Evolutionary conservation across 2,797 vertebrate genomes (phyloP), one percentile per base, ranked within the genome.

Genomic region (Ibycter americanus): DNA sequence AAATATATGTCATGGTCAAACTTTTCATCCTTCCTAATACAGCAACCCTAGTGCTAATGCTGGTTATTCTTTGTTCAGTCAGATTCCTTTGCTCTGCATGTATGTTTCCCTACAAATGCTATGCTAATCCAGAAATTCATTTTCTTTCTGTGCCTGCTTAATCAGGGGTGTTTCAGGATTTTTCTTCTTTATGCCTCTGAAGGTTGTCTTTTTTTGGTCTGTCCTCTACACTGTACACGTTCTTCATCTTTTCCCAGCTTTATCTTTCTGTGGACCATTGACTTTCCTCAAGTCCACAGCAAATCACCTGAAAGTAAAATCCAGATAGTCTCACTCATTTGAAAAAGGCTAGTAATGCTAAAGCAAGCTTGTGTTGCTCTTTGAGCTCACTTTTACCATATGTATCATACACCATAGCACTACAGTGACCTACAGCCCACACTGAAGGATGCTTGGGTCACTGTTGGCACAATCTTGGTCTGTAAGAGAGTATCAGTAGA

Each of bases 201-300:
- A 46, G 5, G 11, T 72, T 93, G 70, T 9, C 10, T 31, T 70
- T 62, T 62, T 71, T 42, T 25, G 3, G 18, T 44, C 34, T 83
- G 34, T 46, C 40, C 14, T 49, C 22, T 46, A 12, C 0, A 0
- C 21, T 61, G 42, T 32, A 7, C 0, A 0, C 4, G 1, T 73
- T 80, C 7, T 29, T 93, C 38, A 25, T 77, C 36, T 77, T 94
- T 66, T 67, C 54, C 10, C 9, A 36, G 27, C 15, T 67, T 52
- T 16, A 38, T 68, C 17, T 61, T 91, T 54, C 68, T 72, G 23
- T 3, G 8, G 19, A 19, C 12, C 18, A 3, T 29, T 63, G 65
- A 42, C 26, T 83, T 93, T 9, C 4, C 22, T 68, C 20, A 52
- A 66, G 13, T 47, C 34, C 12, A 12, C 21, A 83, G 21, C 15